These are phyloP conservation scores for Sebastiscus albofasciatus DNA, from an alignment of 2,797 vertebrate species.

Conservation along the genomic window DNA sequence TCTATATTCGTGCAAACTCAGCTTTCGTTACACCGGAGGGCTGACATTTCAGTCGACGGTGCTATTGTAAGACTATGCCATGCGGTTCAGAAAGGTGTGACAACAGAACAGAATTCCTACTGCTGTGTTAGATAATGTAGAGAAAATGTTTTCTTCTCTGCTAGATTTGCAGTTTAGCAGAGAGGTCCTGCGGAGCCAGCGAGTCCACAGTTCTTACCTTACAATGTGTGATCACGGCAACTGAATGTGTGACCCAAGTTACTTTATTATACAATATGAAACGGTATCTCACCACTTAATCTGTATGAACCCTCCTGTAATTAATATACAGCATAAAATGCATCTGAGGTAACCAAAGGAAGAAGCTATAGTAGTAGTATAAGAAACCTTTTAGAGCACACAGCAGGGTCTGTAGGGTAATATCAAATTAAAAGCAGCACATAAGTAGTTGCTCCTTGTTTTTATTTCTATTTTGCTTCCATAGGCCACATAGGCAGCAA, in stretches of 20 bases:
- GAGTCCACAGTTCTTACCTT: not conserved
- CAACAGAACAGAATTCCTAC: constrained; percentile 32
- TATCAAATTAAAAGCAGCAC: constrained; percentile 29
- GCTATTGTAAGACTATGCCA: constrained; percentile 23
- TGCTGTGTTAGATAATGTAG: constrained; percentile 22
- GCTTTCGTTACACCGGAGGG: constrained; percentile 35
- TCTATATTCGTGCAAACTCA: constrained; percentile 31
- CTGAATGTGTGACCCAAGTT: not conserved
- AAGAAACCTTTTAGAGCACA: constrained; percentile 21
- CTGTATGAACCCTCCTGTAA: not conserved
- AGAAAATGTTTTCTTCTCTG: not conserved
- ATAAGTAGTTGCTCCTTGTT: constrained; percentile 3
- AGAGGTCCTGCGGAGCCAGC: not conserved
- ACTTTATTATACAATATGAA: not conserved
- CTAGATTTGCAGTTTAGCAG: constrained; percentile 1
- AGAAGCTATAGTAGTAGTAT: not conserved
- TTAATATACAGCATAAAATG: constrained; percentile 13
- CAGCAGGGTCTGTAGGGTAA: not conserved
- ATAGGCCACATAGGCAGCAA: not conserved
- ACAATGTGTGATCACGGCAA: not conserved
- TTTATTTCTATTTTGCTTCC: constrained; percentile 20
- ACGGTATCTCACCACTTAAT: not conserved
- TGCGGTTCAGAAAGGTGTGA: constrained; percentile 47
- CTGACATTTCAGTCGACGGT: constrained; percentile 39
- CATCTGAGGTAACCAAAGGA: not conserved